Conservation (phyloP, 2,113 vertebrate species). For the Notothenia rossii region DNA sequence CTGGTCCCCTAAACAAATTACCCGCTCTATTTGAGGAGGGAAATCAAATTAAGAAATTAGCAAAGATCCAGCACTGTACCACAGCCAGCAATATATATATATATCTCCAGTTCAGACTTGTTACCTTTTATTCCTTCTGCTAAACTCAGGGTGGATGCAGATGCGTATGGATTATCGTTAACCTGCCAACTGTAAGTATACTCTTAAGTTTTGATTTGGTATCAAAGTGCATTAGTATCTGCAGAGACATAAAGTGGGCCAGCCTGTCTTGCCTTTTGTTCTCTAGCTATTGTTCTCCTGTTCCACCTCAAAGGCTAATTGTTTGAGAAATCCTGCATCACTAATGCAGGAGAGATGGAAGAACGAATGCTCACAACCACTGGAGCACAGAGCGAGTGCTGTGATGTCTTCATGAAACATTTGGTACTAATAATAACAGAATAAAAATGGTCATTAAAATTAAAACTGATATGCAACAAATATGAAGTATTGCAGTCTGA, state of each 20-base stretch:
- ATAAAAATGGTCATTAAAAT: slow-evolving; percentile 34
- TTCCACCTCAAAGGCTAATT: slow-evolving; percentile 38
- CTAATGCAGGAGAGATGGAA: slow-evolving; percentile 11
- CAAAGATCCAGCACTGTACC: slow-evolving; percentile 67
- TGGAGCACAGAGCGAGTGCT: neutral
- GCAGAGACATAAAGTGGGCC: slow-evolving; percentile 11
- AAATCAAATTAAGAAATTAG: slow-evolving; percentile 81
- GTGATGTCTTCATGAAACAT: slow-evolving; percentile 15
- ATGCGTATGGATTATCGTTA: slow-evolving; percentile 46
- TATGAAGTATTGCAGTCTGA: slow-evolving; percentile 11
- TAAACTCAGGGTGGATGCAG: slow-evolving; percentile 26
- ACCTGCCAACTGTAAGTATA: slow-evolving; percentile 20
- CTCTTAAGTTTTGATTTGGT: slow-evolving; percentile 40
- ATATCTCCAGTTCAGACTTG: slow-evolving; percentile 55
- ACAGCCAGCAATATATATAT: slow-evolving; percentile 61
- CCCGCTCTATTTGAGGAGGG: slow-evolving; percentile 82
- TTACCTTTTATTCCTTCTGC: slow-evolving; percentile 40
- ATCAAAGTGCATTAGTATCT: slow-evolving; percentile 4
- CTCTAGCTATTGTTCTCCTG: neutral
- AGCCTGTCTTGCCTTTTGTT: slow-evolving; percentile 12
- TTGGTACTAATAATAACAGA: slow-evolving; percentile 20
- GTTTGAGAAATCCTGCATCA: slow-evolving; percentile 44
- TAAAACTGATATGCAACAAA: slow-evolving; percentile 48
- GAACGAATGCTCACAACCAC: neutral
- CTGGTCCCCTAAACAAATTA: slow-evolving; percentile 82